Base-by-base conservation (phyloP, 2,888 invertebrate genomes). In the Hanleya hanleyi region DNA sequence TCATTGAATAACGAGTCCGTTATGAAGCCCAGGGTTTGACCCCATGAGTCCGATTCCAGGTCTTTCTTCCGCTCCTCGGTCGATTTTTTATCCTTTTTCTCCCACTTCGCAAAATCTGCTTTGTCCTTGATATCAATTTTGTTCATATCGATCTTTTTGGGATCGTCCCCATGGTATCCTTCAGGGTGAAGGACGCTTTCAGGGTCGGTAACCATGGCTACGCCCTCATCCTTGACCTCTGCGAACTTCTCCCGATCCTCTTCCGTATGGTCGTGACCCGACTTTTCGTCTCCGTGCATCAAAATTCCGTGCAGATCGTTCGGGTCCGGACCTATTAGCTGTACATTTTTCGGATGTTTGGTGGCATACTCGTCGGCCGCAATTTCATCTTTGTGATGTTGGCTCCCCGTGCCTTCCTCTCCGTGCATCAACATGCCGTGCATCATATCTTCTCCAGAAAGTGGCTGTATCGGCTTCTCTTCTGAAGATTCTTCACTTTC, bases 251-350 rank as follows among this genome's bases (percentile, higher is more conserved):
- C 67, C n/a, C 77, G 77, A 26, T 77, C 71, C 32, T 81, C 82
- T 2, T 76, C 74, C 64, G 71, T 74, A 49, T 84, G 84, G 5
- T 77, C 70, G 12, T 77, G 76, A 0, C 83, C 84, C 3, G 71
- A 51, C 0, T 64, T 62, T 3, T 75, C 74, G 57, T 84, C 84
- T 9, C 78, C 78, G 50, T 84, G 84, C 84, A 84, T 84, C 26
- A 84, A 62, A 4, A 84, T 73, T 0, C 84, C 84, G 65, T 84
- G 84, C 6, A 84, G 73, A 12, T 12, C 37, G 35, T 37, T 37
- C 15, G 57, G 9, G 26, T 57, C 38, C 4, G 61, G 61, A 6
- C 37, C 41, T n/a, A n/a, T n/a, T 5, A 37, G 26, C 18, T 62
- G 3, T 22, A 36, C 33, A 2, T 67, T 36, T 7, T n/a, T 18